Percentiles rank a stretch among this genome's conserved stretches.
phyloP scores from a whole-genome alignment of 2,888 invertebrate species.

The Rhamphomyia laevipes region DNA sequence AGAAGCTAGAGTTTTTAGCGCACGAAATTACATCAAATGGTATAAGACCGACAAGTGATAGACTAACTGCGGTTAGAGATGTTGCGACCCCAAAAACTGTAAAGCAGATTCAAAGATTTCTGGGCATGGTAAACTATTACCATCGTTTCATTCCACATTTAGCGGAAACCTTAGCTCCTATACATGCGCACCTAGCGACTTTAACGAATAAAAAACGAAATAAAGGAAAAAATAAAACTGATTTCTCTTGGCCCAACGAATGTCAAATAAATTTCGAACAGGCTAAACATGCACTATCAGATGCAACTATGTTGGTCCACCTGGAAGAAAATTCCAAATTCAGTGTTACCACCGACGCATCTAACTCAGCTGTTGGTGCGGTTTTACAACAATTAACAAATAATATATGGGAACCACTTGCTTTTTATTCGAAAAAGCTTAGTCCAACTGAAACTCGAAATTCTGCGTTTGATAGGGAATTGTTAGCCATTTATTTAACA shows the following conservation, averaged over 20 bases:
- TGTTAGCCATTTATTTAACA: too few relatives aligned
- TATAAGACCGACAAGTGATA: conserved; percentile 3
- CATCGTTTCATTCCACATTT: conserved; percentile 2
- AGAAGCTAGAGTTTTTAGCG: neutral
- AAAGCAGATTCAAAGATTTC: neutral
- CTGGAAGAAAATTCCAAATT: neutral
- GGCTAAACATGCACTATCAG: neutral
- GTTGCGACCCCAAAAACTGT: neutral
- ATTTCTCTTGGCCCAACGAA: neutral
- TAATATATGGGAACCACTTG: too few relatives aligned
- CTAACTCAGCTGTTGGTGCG: too few relatives aligned
- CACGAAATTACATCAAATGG: neutral
- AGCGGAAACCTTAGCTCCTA: neutral
- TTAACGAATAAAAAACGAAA: too few relatives aligned
- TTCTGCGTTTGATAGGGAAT: too few relatives aligned
- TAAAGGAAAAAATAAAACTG: neutral
- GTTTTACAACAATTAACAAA: too few relatives aligned
- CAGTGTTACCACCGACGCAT: too few relatives aligned
- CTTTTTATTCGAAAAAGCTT: too few relatives aligned
- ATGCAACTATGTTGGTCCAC: conserved; percentile 6
- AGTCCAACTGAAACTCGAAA: too few relatives aligned
- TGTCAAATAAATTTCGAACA: neutral
- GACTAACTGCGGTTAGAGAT: conserved; percentile 1
- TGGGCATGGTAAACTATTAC: conserved; percentile 13
- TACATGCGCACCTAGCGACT: neutral